Percentiles rank a stretch among this genome's conserved stretches.
Evolutionary conservation across 2,888 invertebrate species (phyloP).

Genomic region (Drosophila ezoana): DNA sequence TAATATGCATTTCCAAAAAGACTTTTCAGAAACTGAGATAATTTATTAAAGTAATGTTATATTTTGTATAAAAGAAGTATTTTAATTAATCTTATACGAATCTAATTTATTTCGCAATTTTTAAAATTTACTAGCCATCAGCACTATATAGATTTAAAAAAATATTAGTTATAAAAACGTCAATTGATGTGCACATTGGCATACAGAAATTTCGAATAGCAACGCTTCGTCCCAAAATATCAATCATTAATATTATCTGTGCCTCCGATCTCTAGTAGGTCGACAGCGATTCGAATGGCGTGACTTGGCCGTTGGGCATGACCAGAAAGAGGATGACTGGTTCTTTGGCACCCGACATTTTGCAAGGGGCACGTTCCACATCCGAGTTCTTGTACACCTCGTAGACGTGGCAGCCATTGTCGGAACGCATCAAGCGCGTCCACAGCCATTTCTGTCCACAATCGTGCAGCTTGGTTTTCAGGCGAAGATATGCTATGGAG

Average conservation of each 20-base stretch:
- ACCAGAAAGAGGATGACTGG: constrained; percentile 73
- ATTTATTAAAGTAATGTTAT: neutral
- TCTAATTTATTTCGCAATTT: neutral
- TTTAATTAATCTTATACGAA: too few relatives aligned
- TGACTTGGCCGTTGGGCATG: constrained; percentile 70
- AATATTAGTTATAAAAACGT: neutral
- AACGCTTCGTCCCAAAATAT: neutral
- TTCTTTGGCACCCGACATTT: constrained; percentile 29
- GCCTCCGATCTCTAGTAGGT: neutral
- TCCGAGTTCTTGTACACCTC: constrained; percentile 72
- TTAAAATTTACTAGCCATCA: neutral
- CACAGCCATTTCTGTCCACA: constrained; percentile 62
- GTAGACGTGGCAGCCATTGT: constrained; percentile 71
- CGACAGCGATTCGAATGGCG: constrained; percentile 73
- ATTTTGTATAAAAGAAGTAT: neutral
- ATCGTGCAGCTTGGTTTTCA: constrained; percentile 46
- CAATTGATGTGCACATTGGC: neutral
- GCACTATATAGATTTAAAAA: neutral
- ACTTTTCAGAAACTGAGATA: too few relatives aligned
- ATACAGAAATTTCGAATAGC: constrained; percentile 9
- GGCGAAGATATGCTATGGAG: constrained; percentile 63
- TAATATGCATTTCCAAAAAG: neutral
- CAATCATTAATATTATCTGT: neutral
- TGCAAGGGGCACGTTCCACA: constrained; percentile 10
- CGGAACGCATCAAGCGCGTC: constrained; percentile 65